Percentiles rank a stretch among this genome's conserved stretches.
These are phyloP conservation scores for Amazona finschi DNA, from an alignment of 2,797 vertebrate species.

Conservation along the genomic window DNA sequence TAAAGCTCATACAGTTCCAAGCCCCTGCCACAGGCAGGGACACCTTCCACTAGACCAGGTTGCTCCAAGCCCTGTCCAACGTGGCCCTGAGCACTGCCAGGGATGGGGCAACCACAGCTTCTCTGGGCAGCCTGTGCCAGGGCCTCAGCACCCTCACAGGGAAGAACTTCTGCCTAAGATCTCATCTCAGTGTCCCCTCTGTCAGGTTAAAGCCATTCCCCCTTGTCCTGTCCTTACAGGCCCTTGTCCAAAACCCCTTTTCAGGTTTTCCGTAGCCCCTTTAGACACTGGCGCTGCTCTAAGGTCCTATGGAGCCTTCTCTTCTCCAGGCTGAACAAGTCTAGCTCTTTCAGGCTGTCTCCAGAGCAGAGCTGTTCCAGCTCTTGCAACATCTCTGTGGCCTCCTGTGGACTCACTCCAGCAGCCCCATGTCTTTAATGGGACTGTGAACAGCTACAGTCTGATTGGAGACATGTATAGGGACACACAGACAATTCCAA, in stretches of 20 bases:
- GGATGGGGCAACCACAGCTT: too few species aligned
- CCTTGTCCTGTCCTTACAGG: too few species aligned
- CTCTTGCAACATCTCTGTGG: neutral
- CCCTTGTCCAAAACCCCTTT: too few species aligned
- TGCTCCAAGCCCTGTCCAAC: neutral
- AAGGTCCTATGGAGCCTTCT: neutral
- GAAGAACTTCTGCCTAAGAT: too few species aligned
- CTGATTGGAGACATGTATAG: rapidly evolving
- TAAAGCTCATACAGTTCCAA: neutral
- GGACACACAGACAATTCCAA: rapidly evolving
- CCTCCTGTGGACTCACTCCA: neutral
- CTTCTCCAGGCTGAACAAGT: neutral
- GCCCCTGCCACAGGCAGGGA: neutral
- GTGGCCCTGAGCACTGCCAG: neutral
- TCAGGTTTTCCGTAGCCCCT: too few species aligned
- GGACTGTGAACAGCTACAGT: neutral
- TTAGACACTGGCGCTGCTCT: neutral
- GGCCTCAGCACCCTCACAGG: too few species aligned
- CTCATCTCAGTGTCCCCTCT: too few species aligned
- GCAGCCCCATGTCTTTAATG: neutral
- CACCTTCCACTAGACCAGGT: neutral
- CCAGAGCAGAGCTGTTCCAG: neutral
- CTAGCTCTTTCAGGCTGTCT: neutral
- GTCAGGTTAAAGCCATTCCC: too few species aligned
- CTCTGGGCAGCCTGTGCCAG: too few species aligned